Evolutionary conservation across 1,140 invertebrate genomes (phyloP).

Genomic region (Saccostrea glomerata): DNA sequence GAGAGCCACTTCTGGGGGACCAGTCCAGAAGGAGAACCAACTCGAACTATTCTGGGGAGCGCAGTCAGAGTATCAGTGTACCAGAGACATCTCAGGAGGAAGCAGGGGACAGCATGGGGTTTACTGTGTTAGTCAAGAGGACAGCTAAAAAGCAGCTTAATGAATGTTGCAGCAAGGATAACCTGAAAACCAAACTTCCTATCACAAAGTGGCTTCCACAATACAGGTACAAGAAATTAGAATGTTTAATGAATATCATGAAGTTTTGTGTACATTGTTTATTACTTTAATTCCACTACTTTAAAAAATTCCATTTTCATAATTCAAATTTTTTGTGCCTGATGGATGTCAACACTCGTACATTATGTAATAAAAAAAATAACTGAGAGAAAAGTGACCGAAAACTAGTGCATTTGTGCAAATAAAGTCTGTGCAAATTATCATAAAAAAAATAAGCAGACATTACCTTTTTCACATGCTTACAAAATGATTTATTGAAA

Average conservation of each 20-base stretch:
- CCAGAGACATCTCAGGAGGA: not conserved
- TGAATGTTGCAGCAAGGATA: constrained; percentile 61
- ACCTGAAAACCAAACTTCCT: constrained; percentile 67
- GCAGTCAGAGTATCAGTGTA: not conserved
- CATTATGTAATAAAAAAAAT: too few species aligned
- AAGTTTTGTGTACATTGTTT: not conserved
- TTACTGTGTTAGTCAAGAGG: constrained; percentile 28
- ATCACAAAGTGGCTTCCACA: constrained; percentile 72
- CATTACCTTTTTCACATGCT: too few species aligned
- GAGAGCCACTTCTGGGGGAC: constrained; percentile 52
- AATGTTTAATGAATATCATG: not conserved
- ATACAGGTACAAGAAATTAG: constrained; percentile 65
- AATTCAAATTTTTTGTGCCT: too few species aligned
- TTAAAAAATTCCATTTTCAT: too few species aligned
- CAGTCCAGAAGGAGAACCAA: not conserved
- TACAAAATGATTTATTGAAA: too few species aligned
- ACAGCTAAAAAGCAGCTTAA: constrained; percentile 52
- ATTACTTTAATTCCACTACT: not conserved
- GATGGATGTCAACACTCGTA: too few species aligned
- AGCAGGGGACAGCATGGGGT: constrained; percentile 9
- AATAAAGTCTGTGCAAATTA: too few species aligned
- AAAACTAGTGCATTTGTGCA: too few species aligned
- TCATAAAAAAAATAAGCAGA: too few species aligned
- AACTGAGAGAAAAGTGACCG: too few species aligned
- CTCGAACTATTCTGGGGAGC: not conserved